phyloP scores from a whole-genome alignment of 2,113 vertebrate species.

The Ia io region DNA sequence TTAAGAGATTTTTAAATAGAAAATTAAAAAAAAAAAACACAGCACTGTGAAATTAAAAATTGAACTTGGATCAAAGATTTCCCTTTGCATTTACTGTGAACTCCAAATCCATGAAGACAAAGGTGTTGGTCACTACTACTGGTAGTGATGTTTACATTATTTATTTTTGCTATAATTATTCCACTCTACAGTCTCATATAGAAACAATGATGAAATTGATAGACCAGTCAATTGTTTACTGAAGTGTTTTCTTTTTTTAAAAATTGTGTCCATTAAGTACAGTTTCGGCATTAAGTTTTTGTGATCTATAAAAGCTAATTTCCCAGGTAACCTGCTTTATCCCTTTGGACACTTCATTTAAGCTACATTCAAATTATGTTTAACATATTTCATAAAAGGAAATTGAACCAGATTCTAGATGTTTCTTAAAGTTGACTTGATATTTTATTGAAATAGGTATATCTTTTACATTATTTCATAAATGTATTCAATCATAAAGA shows the following conservation, averaged over 20 bases:
- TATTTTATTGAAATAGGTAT: neutral
- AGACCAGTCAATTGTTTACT: slow-evolving; percentile 1
- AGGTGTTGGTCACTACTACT: neutral
- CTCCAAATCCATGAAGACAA: neutral
- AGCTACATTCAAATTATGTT: slow-evolving; percentile 62
- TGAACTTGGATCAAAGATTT: neutral
- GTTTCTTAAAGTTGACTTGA: neutral
- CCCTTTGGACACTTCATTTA: slow-evolving; percentile 66
- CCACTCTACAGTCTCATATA: neutral
- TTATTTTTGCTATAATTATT: slow-evolving; percentile 34
- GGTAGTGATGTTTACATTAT: neutral
- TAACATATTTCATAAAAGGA: slow-evolving; percentile 67
- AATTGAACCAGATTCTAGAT: slow-evolving; percentile 43
- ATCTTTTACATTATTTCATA: neutral
- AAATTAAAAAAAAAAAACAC: neutral
- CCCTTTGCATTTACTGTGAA: neutral
- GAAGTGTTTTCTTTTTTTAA: slow-evolving; percentile 25
- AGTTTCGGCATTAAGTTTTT: slow-evolving; percentile 36
- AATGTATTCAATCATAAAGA: neutral
- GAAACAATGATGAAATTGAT: neutral
- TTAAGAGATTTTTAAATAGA: neutral
- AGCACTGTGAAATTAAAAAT: neutral
- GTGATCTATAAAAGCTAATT: slow-evolving; percentile 64
- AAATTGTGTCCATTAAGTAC: neutral
- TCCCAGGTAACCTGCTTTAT: slow-evolving; percentile 58